Evolutionary conservation across 2,797 vertebrate species (phyloP).

Genomic region (Bryconaethiops microstoma): DNA sequence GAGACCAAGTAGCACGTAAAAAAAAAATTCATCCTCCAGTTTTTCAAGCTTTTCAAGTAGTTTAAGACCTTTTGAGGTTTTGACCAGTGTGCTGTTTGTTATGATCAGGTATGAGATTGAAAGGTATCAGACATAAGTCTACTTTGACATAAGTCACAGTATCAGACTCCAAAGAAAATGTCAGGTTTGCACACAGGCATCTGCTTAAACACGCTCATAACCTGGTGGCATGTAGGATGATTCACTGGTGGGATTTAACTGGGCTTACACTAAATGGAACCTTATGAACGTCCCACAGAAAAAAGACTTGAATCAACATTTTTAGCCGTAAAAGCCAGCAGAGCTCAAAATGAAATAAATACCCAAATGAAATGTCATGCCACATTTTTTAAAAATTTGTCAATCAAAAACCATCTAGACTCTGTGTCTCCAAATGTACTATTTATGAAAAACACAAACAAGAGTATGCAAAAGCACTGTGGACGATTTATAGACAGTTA

Average conservation of each 20-base stretch:
- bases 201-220: slow-evolving; percentile 10
- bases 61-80: not conserved
- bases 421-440: slow-evolving; percentile 13
- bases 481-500: not conserved
- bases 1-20: slow-evolving; percentile 59
- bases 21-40: not conserved
- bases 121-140: slow-evolving; percentile 5
- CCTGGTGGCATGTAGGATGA: slow-evolving; percentile 22
- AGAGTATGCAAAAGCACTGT: not conserved
- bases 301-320: slow-evolving; percentile 37
- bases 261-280: slow-evolving; percentile 48
- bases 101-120: slow-evolving; percentile 3
- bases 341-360: slow-evolving; percentile 43
- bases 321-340: slow-evolving; percentile 13
- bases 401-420: slow-evolving; percentile 29
- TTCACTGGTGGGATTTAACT: slow-evolving; percentile 64
- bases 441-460: not conserved
- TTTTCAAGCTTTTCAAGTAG: not conserved
- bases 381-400: not conserved
- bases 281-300: slow-evolving; percentile 12
- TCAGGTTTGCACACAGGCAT: not conserved
- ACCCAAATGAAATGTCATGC: slow-evolving; percentile 16
- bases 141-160: slow-evolving; percentile 27
- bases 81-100: not conserved
- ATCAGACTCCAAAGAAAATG: slow-evolving; percentile 21